Percentiles rank a stretch among this genome's conserved stretches.
Conservation (phyloP, 2,888 invertebrate species). For the Metalampra italica region DNA sequence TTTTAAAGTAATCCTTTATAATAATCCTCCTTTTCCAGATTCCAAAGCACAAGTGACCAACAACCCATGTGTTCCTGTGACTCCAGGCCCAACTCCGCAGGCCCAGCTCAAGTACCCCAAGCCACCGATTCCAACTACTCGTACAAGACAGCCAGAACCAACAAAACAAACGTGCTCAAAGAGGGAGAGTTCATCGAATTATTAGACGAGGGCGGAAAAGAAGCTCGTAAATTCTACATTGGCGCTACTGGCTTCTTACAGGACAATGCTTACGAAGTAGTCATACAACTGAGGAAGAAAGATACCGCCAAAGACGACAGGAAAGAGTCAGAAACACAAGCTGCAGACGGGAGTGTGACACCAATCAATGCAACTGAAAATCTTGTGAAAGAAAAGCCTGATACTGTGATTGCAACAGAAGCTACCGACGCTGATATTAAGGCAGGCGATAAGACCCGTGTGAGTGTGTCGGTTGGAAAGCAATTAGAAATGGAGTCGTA, state of each 20-base stretch:
- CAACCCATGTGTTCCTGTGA: neutral
- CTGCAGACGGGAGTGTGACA: conserved; percentile 8
- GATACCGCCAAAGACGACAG: conserved; percentile 23
- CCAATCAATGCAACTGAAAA: conserved; percentile 7
- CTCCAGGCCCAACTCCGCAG: neutral
- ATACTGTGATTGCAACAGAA: neutral
- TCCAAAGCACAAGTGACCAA: neutral
- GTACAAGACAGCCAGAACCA: conserved; percentile 29
- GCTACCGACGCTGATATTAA: neutral
- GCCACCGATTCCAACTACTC: conserved; percentile 41
- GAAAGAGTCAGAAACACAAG: conserved; percentile 12
- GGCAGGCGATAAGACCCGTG: neutral
- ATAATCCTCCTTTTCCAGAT: neutral
- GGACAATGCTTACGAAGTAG: conserved; percentile 63
- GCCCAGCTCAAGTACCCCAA: conserved; percentile 22
- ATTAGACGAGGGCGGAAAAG: conserved; percentile 44
- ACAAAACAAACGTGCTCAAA: conserved; percentile 12
- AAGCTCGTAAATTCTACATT: conserved; percentile 59
- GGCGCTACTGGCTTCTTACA: conserved; percentile 58
- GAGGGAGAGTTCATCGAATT: conserved; percentile 48
- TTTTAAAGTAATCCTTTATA: no score
- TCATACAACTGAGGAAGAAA: conserved; percentile 66
- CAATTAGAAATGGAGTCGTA: no score
- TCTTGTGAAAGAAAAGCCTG: neutral
- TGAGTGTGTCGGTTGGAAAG: neutral